Conservation (phyloP, 2,113 vertebrate genomes). For the Pteropus alecto region DNA sequence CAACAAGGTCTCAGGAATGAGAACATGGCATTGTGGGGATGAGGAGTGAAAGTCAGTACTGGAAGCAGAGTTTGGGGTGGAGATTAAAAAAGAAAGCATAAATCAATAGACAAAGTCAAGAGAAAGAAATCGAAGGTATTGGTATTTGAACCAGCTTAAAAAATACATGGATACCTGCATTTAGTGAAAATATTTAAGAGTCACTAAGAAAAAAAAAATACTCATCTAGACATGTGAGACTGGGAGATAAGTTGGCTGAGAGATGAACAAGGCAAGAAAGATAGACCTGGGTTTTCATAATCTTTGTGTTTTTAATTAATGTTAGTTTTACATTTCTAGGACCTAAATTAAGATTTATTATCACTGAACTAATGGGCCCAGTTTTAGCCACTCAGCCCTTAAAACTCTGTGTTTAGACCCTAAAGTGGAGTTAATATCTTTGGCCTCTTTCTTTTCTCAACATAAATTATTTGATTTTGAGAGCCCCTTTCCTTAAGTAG, state of each 20-base stretch:
- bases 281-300: not conserved
- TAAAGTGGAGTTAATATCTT: not conserved
- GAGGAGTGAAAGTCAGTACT: not conserved
- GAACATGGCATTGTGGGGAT: fast-evolving
- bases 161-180: not conserved
- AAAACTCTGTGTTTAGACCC: not conserved
- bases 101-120: not conserved
- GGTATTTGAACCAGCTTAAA: not conserved
- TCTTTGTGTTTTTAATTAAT: not conserved
- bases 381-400: not conserved
- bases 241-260: not conserved
- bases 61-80: not conserved
- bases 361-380: not conserved
- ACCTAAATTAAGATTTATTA: not conserved
- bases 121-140: not conserved
- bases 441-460: not conserved
- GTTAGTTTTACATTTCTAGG: not conserved
- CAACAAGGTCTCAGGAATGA: not conserved
- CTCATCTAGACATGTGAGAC: not conserved
- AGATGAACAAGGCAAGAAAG: not conserved
- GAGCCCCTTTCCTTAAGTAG: not conserved
- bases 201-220: not conserved
- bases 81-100: not conserved
- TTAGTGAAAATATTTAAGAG: not conserved
- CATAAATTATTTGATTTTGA: not conserved